Conservation (phyloP, 2,888 invertebrate genomes). For the Cryptus viduatorius region DNA sequence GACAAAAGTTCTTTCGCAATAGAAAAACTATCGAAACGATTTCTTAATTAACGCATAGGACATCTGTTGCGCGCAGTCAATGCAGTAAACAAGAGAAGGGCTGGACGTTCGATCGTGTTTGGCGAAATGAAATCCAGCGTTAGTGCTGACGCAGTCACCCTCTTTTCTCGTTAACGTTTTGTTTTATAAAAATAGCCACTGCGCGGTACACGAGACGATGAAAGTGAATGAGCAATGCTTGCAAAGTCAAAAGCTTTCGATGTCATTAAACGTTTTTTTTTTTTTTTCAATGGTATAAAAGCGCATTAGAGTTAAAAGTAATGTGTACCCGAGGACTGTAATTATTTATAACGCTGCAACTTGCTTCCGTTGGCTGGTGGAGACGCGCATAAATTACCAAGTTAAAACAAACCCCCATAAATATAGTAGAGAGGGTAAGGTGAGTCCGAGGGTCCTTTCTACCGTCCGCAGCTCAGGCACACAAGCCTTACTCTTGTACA, state of each 20-base stretch:
- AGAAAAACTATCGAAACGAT: not conserved
- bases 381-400: conserved; percentile 69
- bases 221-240: conserved; percentile 72
- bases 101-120: conserved; percentile 71
- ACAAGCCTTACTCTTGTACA: conserved; percentile 29
- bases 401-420: conserved; percentile 75
- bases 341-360: conserved; percentile 68
- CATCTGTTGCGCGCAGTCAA: not conserved
- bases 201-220: conserved; percentile 61
- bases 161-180: conserved; percentile 59
- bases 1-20: not conserved
- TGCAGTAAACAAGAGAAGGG: conserved; percentile 56
- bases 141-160: conserved; percentile 67
- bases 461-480: conserved; percentile 5
- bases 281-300: conserved; percentile 32
- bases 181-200: conserved; percentile 75
- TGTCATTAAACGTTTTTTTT: not conserved
- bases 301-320: conserved; percentile 13
- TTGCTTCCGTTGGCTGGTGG: conserved; percentile 57
- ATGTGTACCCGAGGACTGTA: conserved; percentile 42
- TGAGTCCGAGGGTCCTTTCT: conserved; percentile 40
- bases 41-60: no score
- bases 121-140: conserved; percentile 76
- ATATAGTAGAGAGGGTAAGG: conserved; percentile 64
- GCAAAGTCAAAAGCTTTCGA: conserved; percentile 7